A percentile compares a stretch with the other conserved stretches of the same genome.
phyloP scores from a whole-genome alignment of 2,888 invertebrate species.

The Caenorhabditis japonica region DNA sequence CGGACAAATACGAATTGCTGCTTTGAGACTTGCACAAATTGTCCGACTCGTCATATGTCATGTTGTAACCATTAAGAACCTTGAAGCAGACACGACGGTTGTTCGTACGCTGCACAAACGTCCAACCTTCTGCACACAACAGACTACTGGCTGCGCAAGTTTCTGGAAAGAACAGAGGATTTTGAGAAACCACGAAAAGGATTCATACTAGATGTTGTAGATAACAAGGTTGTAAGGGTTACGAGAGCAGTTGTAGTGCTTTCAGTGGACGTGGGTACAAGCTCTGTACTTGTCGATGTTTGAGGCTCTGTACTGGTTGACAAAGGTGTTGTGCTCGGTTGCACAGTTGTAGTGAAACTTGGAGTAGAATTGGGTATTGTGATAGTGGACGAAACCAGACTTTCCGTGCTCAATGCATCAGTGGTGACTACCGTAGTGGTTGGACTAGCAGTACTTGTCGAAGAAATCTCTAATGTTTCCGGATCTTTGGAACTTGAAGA shows the following conservation, averaged over 20 bases:
- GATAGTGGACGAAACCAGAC: no score
- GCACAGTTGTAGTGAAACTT: neutral
- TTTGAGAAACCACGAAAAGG: neutral
- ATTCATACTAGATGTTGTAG: constrained; percentile 5
- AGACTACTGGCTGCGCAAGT: constrained; percentile 7
- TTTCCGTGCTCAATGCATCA: no score
- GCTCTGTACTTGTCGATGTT: neutral
- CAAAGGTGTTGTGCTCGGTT: neutral
- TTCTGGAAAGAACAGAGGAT: constrained; percentile 9
- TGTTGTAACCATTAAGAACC: constrained; percentile 28
- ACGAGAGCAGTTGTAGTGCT: neutral
- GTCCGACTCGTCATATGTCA: constrained; percentile 30
- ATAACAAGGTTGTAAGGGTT: no score
- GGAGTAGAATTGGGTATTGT: neutral
- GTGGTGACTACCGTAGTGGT: neutral
- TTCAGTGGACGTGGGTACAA: neutral
- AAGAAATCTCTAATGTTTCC: no score
- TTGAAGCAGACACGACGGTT: constrained; percentile 32
- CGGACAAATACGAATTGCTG: constrained; percentile 21
- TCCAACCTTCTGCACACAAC: constrained; percentile 28
- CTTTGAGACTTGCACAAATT: constrained; percentile 15
- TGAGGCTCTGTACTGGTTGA: neutral
- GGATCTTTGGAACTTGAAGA: neutral
- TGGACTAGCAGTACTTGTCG: neutral
- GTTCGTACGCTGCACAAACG: constrained; percentile 10